Base-by-base conservation (phyloP, 2,113 vertebrate species). In the Bubo blakistoni region DNA sequence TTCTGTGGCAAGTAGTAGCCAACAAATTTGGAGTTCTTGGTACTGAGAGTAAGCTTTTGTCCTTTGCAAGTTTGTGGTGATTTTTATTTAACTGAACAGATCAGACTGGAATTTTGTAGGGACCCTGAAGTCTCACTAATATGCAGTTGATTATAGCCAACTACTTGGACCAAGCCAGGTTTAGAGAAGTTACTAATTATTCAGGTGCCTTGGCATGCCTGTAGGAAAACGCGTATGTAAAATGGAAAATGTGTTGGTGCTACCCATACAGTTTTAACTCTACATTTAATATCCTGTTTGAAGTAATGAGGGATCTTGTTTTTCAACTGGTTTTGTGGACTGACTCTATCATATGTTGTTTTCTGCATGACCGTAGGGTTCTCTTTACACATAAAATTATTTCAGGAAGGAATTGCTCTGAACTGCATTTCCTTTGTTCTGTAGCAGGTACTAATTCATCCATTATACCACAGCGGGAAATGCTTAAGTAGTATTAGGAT, bases 401-500 rank as follows among this genome's bases (percentile, higher is more conserved):
- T 88, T 91, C 65, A 69, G 96, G 88, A 91, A 93, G 83, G 82
- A 90, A 80, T 74, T 19, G 38, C n/a, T 86, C 72, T 74, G 88
- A 92, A 80, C 20, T 5, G 6, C 8, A 12, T 21, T 93, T 92
- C 88, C 57, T 91, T 83, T 91, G 84, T 91, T 89, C 46, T 89
- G 49, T 22, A 87, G 81, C 73, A 94, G 73, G 73, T 94, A 86
- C 22, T 89, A 76, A 71, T 79, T 93, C 86, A 80, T 84, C 77
- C n/a, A 6, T 86, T 81, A 69, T 65, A 61, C 58, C 62, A 13
- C 70, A 62, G 52, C 0, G 11, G 89, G 89, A 94, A 94, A 47
- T 55, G 89, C 11, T 91, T 91, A 85, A 91, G 81, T 34, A 57
- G 94, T 73, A 91, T 92, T 96, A 96, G 81, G 79, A 78, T 51